A percentile compares a stretch with the other conserved stretches of the same genome.
phyloP scores from a whole-genome alignment of 2,797 vertebrate species.

The Smutsia gigantea region DNA sequence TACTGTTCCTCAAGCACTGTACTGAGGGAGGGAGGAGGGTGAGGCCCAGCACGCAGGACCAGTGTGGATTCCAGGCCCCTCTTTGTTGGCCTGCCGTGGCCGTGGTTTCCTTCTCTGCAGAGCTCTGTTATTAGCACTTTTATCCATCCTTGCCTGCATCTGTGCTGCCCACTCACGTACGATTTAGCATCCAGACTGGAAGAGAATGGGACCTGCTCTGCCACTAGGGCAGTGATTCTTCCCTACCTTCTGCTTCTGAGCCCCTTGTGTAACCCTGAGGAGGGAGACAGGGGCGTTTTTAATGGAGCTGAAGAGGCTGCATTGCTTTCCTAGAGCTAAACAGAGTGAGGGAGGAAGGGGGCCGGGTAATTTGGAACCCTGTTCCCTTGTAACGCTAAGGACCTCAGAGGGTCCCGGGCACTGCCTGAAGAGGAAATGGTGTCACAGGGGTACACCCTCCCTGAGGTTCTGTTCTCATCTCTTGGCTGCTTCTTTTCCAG shows the following conservation, averaged over 20 bases:
- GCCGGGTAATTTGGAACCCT: background rate
- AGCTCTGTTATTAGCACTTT: slow-evolving; percentile 27
- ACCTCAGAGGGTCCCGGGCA: background rate
- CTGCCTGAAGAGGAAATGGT: background rate
- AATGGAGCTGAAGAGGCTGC: background rate
- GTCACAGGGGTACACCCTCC: background rate
- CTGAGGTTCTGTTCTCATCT: background rate
- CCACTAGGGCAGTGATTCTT: background rate
- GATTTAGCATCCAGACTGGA: slow-evolving; percentile 15
- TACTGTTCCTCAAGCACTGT: slow-evolving; percentile 60
- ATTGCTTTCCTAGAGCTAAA: slow-evolving; percentile 21
- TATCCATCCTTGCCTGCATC: background rate
- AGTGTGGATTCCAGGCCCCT: background rate
- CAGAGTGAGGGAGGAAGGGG: background rate
- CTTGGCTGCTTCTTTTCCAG: slow-evolving; percentile 81
- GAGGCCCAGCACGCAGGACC: background rate
- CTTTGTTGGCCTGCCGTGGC: background rate
- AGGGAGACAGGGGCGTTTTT: background rate
- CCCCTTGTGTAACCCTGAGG: background rate
- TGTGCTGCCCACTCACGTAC: background rate
- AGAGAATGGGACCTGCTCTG: background rate
- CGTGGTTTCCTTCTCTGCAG: background rate
- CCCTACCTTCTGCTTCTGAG: slow-evolving; percentile 26
- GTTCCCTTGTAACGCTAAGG: background rate
- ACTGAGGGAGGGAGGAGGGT: slow-evolving; percentile 38